Conservation (phyloP, 2,888 invertebrate species). For the Tinea pellionella region DNA sequence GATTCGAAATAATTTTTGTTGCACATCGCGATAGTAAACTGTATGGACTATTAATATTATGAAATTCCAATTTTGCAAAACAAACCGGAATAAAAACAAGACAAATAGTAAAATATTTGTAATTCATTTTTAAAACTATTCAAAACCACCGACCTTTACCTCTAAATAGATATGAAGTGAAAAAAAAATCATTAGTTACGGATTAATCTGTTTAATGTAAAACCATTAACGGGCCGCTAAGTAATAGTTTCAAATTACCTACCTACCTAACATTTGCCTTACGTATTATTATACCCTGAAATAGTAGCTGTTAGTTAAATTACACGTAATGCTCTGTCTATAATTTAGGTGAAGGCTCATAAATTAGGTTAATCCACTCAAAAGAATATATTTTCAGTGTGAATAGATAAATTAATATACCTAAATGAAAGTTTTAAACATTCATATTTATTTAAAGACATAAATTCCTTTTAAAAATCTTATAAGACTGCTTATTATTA, state of each 20-base stretch:
- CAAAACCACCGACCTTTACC: not conserved
- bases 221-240: not conserved
- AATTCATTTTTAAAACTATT: not conserved
- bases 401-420: no score
- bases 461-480: no score
- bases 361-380: not conserved
- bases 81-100: not conserved
- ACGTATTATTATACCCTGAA: not conserved
- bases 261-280: not conserved
- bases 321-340: not conserved
- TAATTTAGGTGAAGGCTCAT: not conserved
- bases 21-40: not conserved
- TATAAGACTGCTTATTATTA: no score
- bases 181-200: not conserved
- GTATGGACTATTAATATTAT: not conserved
- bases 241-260: not conserved
- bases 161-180: not conserved
- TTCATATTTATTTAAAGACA: no score
- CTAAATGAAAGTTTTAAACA: no score
- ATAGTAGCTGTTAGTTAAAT: not conserved
- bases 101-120: not conserved
- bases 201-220: not conserved
- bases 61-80: not conserved
- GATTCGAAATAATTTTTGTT: slow-evolving; percentile 2
- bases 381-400: not conserved